These are phyloP conservation scores for Enhydra lutris DNA, from an alignment of 2,113 vertebrate species.

Conservation along the genomic window DNA sequence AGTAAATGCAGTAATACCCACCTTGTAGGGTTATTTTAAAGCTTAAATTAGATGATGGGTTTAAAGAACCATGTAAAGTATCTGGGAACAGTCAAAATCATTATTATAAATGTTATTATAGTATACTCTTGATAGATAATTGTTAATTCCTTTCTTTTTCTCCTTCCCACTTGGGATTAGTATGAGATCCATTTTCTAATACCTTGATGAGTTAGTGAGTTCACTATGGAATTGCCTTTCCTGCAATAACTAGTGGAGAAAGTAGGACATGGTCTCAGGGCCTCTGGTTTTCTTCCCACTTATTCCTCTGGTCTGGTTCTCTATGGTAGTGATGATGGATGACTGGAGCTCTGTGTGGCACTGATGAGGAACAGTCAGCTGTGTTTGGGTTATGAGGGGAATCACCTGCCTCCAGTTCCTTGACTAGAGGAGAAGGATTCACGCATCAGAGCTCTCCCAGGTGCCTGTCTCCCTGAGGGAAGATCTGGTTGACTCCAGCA, in stretches of 20 bases:
- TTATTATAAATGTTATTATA: not conserved
- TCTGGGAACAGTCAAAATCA: not conserved
- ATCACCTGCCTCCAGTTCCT: not conserved
- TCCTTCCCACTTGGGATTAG: not conserved
- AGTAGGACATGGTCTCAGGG: not conserved
- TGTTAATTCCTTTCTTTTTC: conserved; percentile 16
- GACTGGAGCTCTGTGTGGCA: not conserved
- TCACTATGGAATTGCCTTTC: not conserved
- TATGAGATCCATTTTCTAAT: not conserved
- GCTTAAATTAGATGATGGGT: not conserved
- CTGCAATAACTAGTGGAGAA: not conserved
- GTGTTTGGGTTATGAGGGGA: not conserved
- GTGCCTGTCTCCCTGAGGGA: not conserved
- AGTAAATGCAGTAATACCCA: not conserved
- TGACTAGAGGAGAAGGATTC: not conserved
- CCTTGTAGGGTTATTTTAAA: not conserved
- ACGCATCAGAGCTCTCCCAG: not conserved
- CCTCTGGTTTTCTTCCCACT: conserved; percentile 8
- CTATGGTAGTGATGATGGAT: not conserved
- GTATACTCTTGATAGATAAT: not conserved
- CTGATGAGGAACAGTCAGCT: not conserved
- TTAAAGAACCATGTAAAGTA: not conserved
- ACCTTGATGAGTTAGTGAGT: not conserved
- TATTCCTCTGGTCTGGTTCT: not conserved
- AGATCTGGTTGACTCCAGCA: not conserved